A percentile compares a stretch with the other conserved stretches of the same genome.
phyloP scores from a whole-genome alignment of 2,888 invertebrate genomes.

The Hyposoter dolosus region DNA sequence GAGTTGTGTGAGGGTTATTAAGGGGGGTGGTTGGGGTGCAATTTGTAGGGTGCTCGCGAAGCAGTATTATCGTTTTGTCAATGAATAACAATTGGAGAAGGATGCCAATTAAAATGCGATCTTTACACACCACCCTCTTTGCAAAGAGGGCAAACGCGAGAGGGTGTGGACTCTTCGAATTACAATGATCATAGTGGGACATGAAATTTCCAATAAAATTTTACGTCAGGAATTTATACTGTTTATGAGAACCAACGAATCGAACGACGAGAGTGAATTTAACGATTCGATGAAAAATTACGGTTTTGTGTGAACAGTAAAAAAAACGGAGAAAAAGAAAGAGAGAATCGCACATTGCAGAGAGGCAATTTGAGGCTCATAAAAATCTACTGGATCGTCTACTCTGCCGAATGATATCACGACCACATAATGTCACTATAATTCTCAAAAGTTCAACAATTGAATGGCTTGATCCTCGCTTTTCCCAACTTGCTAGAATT shows the following conservation, averaged over 20 bases:
- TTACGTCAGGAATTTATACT: slow-evolving; percentile 41
- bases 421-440: slow-evolving; percentile 39
- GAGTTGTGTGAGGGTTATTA: slow-evolving; percentile 43
- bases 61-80: slow-evolving; percentile 59
- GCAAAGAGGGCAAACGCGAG: slow-evolving; percentile 2
- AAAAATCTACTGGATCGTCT: slow-evolving; percentile 51
- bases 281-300: slow-evolving; percentile 54
- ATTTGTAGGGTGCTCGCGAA: slow-evolving; percentile 42
- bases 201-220: slow-evolving; percentile 29
- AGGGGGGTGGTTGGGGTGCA: slow-evolving; percentile 17
- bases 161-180: slow-evolving; percentile 52
- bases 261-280: slow-evolving; percentile 59
- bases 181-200: slow-evolving; percentile 32
- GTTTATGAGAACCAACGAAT: slow-evolving; percentile 60
- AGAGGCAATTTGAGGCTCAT: slow-evolving; percentile 59
- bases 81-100: slow-evolving; percentile 61
- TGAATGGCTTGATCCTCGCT: slow-evolving; percentile 11
- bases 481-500: slow-evolving; percentile 28
- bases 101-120: slow-evolving; percentile 66
- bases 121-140: slow-evolving; percentile 33
- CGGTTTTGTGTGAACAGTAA: background rate
- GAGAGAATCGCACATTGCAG: slow-evolving; percentile 26
- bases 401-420: slow-evolving; percentile 42
- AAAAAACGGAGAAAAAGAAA: background rate
- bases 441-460: slow-evolving; percentile 38